phyloP scores from a whole-genome alignment of 2,113 vertebrate species.

The Limanda limanda region DNA sequence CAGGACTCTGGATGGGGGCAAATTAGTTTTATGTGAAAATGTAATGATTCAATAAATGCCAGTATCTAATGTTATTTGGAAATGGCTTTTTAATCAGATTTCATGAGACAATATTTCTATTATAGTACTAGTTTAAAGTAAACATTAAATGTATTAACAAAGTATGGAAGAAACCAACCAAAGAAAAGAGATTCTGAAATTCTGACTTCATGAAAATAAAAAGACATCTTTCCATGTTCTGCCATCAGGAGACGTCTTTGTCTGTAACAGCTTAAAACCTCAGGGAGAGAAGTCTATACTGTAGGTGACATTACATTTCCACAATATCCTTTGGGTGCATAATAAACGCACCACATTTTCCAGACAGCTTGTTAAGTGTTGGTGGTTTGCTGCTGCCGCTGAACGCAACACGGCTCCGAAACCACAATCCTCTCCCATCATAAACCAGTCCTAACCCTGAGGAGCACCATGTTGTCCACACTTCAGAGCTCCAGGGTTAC shows the following conservation, averaged over 20 bases:
- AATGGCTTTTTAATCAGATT: no score
- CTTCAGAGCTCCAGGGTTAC: background rate
- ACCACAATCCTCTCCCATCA: conserved; percentile 31
- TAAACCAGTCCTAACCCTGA: conserved; percentile 26
- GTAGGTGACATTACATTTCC: background rate
- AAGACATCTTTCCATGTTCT: background rate
- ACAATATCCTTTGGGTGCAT: background rate
- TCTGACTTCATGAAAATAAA: background rate
- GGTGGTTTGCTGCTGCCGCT: background rate
- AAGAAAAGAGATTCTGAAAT: background rate
- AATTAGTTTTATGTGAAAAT: no score
- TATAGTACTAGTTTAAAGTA: no score
- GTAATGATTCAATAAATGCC: no score
- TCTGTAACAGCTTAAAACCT: background rate
- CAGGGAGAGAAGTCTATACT: background rate
- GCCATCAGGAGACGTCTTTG: background rate
- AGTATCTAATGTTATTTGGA: no score
- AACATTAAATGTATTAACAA: no score
- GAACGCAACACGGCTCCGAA: conserved; percentile 8
- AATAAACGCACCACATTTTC: background rate
- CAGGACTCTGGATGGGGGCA: no score
- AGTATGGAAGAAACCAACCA: background rate
- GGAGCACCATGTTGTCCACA: background rate
- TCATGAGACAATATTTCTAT: no score
- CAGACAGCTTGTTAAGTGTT: conserved; percentile 8